Evolutionary conservation across 2,888 invertebrate genomes (phyloP).

Genomic region (Oscheius sp.): DNA sequence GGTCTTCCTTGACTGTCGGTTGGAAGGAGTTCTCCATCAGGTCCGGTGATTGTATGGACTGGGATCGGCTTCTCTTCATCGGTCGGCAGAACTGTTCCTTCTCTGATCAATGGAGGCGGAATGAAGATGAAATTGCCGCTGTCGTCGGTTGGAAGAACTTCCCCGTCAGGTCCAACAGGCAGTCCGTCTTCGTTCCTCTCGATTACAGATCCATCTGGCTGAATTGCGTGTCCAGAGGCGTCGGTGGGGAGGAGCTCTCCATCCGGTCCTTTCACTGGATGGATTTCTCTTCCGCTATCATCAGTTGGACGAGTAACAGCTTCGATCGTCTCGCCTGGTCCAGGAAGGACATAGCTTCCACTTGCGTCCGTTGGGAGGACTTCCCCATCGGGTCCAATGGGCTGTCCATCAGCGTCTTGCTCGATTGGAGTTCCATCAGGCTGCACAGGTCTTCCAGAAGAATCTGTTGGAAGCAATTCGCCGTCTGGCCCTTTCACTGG

Average conservation of each 20-base stretch:
- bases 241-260: slow-evolving; percentile 49
- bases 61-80: too few relatives aligned
- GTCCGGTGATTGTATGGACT: too few relatives aligned
- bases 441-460: slow-evolving; percentile 21
- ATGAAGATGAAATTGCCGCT: slow-evolving; percentile 34
- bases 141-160: slow-evolving; percentile 47
- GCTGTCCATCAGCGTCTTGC: slow-evolving; percentile 36
- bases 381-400: slow-evolving; percentile 48
- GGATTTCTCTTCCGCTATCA: slow-evolving; percentile 40
- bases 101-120: slow-evolving; percentile 31
- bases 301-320: slow-evolving; percentile 44
- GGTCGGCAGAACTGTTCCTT: slow-evolving; percentile 35
- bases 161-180: slow-evolving; percentile 40
- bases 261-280: slow-evolving; percentile 45
- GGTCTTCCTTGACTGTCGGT: slow-evolving; percentile 37
- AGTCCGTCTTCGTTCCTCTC: slow-evolving; percentile 40
- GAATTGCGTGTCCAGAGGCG: slow-evolving; percentile 1
- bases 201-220: slow-evolving; percentile 42
- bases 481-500: slow-evolving; percentile 4
- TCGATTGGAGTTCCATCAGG: background rate
- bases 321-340: too few relatives aligned
- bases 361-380: slow-evolving; percentile 40
- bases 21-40: slow-evolving; percentile 39
- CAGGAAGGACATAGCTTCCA: too few relatives aligned
- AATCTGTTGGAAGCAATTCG: slow-evolving; percentile 38